Conservation (phyloP, 1,140 invertebrate genomes). For the Magallana gigas region DNA sequence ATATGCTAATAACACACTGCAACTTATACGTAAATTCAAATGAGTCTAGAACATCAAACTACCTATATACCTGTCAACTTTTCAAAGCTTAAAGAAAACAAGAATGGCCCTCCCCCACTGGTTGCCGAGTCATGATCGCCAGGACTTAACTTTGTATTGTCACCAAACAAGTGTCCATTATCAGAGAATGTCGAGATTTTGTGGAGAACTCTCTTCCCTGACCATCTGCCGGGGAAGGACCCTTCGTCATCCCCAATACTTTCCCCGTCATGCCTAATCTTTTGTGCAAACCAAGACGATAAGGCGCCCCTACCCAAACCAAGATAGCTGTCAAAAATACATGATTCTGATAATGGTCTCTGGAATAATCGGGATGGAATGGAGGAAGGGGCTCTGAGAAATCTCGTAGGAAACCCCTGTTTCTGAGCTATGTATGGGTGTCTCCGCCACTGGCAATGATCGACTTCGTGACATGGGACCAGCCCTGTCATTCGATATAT, state of each 20-base stretch:
- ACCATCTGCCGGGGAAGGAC: neutral
- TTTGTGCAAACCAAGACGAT: constrained; percentile 16
- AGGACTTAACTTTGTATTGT: neutral
- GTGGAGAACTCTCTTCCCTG: constrained; percentile 9
- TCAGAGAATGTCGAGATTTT: constrained; percentile 8
- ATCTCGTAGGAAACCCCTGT: neutral
- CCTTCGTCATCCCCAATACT: neutral
- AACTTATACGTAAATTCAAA: too few relatives aligned
- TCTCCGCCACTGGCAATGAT: neutral
- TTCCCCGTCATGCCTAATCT: constrained; percentile 25
- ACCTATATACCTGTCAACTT: too few relatives aligned
- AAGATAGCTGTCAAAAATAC: neutral
- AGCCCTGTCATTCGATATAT: neutral
- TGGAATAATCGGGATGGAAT: neutral
- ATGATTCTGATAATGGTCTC: neutral
- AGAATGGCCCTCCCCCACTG: too few relatives aligned
- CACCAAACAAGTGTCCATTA: neutral
- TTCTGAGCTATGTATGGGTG: neutral
- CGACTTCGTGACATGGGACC: neutral
- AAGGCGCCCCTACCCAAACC: constrained; percentile 19
- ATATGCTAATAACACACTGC: too few relatives aligned
- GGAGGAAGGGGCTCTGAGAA: neutral
- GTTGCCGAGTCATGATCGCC: neutral
- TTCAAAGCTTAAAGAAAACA: too few relatives aligned
- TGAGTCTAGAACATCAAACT: too few relatives aligned